These are phyloP conservation scores for Parazoanthus swiftii DNA, from an alignment of 92 coral and sea anemone genomes.

Conservation along the genomic window DNA sequence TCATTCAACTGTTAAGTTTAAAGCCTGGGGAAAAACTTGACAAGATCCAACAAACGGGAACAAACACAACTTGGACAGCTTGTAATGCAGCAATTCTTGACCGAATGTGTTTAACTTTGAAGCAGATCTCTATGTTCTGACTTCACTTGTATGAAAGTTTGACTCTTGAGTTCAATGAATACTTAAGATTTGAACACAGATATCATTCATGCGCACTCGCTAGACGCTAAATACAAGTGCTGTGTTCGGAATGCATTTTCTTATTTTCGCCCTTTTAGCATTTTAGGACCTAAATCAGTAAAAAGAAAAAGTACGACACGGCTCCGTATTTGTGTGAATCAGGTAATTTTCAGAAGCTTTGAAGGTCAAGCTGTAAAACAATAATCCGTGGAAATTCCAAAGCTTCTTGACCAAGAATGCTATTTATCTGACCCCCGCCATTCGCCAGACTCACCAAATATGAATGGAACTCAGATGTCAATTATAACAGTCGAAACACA, in stretches of 20 bases:
- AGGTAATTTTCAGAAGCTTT: background rate
- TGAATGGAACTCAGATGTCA: slow-evolving; percentile 44
- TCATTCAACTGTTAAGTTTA: background rate
- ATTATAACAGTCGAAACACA: slow-evolving; percentile 24
- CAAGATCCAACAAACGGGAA: background rate
- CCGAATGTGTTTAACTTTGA: background rate
- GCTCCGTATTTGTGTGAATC: background rate
- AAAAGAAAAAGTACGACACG: background rate
- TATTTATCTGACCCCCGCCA: background rate
- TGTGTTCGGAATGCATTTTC: too few relatives aligned
- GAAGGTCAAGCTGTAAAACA: background rate
- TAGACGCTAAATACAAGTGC: too few relatives aligned
- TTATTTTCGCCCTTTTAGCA: too few relatives aligned
- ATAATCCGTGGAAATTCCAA: background rate
- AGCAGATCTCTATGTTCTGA: background rate
- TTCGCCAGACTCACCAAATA: slow-evolving; percentile 30
- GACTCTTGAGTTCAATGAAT: background rate
- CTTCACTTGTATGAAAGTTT: background rate
- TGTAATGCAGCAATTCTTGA: too few relatives aligned
- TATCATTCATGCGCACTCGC: background rate
- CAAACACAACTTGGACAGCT: background rate
- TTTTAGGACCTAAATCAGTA: too few relatives aligned
- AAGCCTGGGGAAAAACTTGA: background rate
- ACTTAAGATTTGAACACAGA: background rate
- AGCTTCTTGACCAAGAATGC: background rate